Conservation (phyloP, 2,888 invertebrate species). For the Omphaloscelis lunosa region DNA sequence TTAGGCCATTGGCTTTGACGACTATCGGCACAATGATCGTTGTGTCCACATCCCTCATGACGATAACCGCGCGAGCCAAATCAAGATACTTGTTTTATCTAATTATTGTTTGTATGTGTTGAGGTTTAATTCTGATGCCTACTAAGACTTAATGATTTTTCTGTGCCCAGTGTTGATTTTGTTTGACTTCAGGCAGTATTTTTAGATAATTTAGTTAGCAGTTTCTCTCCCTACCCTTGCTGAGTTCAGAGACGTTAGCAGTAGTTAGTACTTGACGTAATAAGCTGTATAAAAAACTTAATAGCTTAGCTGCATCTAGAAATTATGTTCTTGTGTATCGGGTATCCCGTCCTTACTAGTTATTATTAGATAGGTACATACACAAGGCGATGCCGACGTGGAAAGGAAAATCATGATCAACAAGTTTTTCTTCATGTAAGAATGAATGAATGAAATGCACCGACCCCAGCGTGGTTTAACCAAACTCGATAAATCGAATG, state of each 20-base stretch:
- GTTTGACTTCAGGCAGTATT: neutral
- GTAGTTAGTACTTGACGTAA: conserved; percentile 16
- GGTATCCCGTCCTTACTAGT: conserved; percentile 27
- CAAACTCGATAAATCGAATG: no score
- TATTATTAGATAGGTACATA: neutral
- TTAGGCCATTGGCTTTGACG: no score
- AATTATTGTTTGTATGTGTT: neutral
- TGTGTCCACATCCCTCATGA: no score
- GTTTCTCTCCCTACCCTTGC: neutral
- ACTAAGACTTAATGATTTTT: neutral
- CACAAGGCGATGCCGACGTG: neutral
- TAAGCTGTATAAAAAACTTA: conserved; percentile 34
- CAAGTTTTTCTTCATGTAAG: neutral
- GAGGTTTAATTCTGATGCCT: neutral
- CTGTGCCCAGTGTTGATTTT: neutral
- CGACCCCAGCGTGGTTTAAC: no score
- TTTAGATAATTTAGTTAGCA: neutral
- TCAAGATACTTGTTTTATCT: no score
- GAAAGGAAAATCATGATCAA: neutral
- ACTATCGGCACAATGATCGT: no score
- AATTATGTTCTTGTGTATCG: conserved; percentile 32
- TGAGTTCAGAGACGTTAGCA: neutral
- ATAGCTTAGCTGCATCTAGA: conserved; percentile 10
- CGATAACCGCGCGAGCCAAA: no score
- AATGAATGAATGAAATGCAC: no score